These are phyloP conservation scores for Podarcis cretensis DNA, from an alignment of 2,113 vertebrate species.

Conservation along the genomic window DNA sequence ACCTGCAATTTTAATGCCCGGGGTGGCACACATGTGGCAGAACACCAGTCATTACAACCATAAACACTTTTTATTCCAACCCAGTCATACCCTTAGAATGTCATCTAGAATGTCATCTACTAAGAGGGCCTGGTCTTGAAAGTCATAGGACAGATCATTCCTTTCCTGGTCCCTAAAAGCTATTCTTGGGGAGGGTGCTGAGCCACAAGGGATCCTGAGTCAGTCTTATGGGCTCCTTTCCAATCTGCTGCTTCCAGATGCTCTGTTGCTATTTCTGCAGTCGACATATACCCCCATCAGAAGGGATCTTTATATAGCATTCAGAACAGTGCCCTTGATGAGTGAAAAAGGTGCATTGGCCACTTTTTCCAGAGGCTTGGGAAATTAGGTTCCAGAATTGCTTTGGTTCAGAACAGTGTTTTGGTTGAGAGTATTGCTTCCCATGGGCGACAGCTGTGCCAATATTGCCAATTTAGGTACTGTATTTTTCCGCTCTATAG, in stretches of 20 bases:
- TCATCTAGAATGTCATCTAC: not conserved
- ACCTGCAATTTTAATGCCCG: not conserved
- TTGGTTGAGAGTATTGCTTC: not conserved
- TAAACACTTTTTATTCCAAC: constrained; percentile 2
- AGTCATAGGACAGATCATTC: not conserved
- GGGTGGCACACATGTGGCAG: not conserved
- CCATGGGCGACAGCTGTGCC: not conserved
- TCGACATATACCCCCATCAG: not conserved
- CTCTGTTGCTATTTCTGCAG: constrained; percentile 1
- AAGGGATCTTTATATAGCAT: constrained; percentile 5
- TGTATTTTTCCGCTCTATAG: too few relatives aligned
- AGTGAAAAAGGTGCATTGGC: not conserved
- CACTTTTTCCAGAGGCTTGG: not conserved
- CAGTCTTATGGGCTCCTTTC: constrained; percentile 2
- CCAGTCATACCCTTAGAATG: not conserved
- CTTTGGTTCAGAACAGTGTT: not conserved
- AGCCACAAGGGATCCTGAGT: not conserved
- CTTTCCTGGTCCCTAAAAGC: not conserved
- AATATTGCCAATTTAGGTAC: not conserved
- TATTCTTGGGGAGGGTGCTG: not conserved
- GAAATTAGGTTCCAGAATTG: not conserved
- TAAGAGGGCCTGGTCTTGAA: not conserved
- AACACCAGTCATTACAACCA: not conserved
- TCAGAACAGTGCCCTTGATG: not conserved
- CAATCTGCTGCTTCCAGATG: constrained; percentile 1